Percentiles rank a stretch among this genome's conserved stretches.
These are phyloP conservation scores for Macrobrachium rosenbergii DNA, from an alignment of 1,140 invertebrate species.

Conservation along the genomic window DNA sequence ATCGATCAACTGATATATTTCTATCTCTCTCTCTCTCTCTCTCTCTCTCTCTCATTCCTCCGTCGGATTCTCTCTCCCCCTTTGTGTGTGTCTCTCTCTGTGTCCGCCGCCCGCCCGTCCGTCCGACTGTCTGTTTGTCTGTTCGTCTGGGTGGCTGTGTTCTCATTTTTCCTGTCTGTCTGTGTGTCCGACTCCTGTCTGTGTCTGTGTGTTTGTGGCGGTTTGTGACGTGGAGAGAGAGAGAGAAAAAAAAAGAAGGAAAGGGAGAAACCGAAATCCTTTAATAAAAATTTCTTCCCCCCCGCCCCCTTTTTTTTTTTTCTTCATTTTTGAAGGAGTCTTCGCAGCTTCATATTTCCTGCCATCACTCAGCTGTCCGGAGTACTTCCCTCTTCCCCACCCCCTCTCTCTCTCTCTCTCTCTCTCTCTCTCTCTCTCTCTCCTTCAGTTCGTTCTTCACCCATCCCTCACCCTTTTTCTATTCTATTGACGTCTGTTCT, in stretches of 20 bases:
- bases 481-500: background rate
- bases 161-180: no score
- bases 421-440: constrained; percentile 24
- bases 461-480: background rate
- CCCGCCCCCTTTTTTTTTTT: background rate
- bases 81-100: background rate
- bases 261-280: no score
- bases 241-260: no score
- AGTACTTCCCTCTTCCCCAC: background rate
- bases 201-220: background rate
- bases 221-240: background rate
- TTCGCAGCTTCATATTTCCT: background rate
- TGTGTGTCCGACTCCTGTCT: background rate
- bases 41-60: background rate
- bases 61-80: background rate
- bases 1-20: no score
- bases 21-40: background rate
- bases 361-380: background rate
- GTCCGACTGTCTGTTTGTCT: background rate
- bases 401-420: constrained; percentile 6
- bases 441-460: background rate
- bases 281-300: background rate
- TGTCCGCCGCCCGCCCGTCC: background rate
- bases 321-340: background rate
- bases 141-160: background rate